phyloP scores from a whole-genome alignment of 2,888 invertebrate species.

The Artemia sp. region DNA sequence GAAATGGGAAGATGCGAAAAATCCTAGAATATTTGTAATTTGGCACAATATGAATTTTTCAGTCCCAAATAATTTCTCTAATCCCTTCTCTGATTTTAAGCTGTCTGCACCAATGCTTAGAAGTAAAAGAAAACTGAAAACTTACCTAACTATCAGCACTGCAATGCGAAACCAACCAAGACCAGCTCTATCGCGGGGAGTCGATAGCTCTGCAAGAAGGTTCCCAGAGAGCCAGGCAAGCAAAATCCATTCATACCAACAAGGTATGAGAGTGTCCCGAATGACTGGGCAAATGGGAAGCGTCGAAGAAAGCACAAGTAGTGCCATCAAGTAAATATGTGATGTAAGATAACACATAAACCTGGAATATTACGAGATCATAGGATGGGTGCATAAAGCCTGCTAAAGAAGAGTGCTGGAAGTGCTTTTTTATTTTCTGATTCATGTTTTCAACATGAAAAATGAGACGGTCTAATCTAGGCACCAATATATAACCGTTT shows the following conservation, averaged over 20 bases:
- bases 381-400: too few species aligned
- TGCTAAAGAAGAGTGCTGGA: too few species aligned
- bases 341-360: slow-evolving; percentile 99
- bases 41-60: too few species aligned
- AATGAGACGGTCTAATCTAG: too few species aligned
- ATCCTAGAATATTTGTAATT: too few species aligned
- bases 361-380: slow-evolving; percentile 32
- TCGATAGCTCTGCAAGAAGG: slow-evolving; percentile 85
- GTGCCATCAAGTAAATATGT: slow-evolving; percentile 88
- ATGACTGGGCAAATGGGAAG: slow-evolving; percentile 50
- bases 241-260: slow-evolving; percentile 91
- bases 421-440: too few species aligned
- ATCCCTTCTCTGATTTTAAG: too few species aligned
- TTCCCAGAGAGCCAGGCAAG: slow-evolving; percentile 87
- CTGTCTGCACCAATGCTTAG: neutral
- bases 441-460: too few species aligned
- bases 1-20: too few species aligned
- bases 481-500: too few species aligned
- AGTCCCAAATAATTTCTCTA: too few species aligned
- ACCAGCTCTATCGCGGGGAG: slow-evolving; percentile 92
- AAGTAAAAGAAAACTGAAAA: neutral
- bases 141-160: slow-evolving; percentile 43
- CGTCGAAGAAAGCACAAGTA: slow-evolving; percentile 73
- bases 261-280: slow-evolving; percentile 49
- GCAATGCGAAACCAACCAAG: slow-evolving; percentile 62